Evolutionary conservation across 1,140 invertebrate genomes (phyloP), one percentile per base, ranked within the genome.

Genomic region (Coelopa frigida): DNA sequence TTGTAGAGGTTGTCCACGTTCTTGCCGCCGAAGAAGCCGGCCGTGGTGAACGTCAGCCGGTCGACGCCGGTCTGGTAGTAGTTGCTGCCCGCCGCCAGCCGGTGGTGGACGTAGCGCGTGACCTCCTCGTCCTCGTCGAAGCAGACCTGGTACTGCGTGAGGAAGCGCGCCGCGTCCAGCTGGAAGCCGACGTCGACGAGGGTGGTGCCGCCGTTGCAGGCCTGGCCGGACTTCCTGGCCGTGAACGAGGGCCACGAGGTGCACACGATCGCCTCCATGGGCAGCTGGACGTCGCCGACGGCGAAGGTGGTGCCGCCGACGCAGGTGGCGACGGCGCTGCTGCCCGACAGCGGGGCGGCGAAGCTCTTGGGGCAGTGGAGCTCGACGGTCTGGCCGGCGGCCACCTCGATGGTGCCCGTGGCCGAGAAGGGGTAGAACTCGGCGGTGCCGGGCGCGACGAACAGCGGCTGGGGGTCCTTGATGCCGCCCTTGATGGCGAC

Each of bases 61-160:
- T 70, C 64, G 43, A 65, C 71, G 1, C 49, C 49, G 0, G 42
- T 53, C 49, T 75, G 71, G n/a, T 55, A 63, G 22, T 52, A 60
- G 21, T 40, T 50, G 41, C 70, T 70, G 32, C 54, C 59, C 0
- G 61, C 59, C 2, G 47, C 52, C 27, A 75, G 45, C 3, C 44
- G 51, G 40, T 64, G 62, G 14, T 70, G 70, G 2, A 70, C 58
- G 40, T 72, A 75, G 27, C 70, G 62, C 0, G 73, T 74, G 3
- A 50, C 52, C 22, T 65, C 63, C 17, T 60, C 66, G 22, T 53
- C 38, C 23, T 72, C 62, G 44, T 75, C 59, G 17, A 68, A 70
- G 41, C 73, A 76, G 4, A 76, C 49, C 50, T 72, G 61, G 33
- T 72, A 58, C 11, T 70, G 57, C 12, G 56, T 54, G 14, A 72